Evolutionary conservation across 2,797 vertebrate species (phyloP).

Genomic region (Danio choprae): DNA sequence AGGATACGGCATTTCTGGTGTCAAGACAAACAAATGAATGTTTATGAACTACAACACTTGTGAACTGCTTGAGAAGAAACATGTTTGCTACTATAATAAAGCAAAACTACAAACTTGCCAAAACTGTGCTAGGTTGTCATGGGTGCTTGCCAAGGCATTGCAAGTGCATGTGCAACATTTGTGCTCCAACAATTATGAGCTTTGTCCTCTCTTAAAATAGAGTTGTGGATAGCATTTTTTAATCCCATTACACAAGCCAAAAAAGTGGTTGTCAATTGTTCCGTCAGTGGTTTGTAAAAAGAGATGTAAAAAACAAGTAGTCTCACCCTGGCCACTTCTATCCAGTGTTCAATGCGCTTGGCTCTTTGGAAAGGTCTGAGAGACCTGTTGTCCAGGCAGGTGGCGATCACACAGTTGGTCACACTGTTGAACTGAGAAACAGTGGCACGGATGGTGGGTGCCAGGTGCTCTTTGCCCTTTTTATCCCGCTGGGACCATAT

Average conservation of each 20-base stretch:
- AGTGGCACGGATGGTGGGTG: constrained; percentile 85
- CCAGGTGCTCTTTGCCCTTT: constrained; percentile 89
- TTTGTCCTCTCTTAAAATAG: no score
- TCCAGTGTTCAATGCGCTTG: constrained; percentile 86
- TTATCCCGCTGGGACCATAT: constrained; percentile 91
- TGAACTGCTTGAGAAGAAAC: neutral
- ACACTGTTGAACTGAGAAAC: constrained; percentile 88
- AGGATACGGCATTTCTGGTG: constrained; percentile 84
- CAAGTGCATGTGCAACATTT: neutral
- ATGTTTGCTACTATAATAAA: neutral
- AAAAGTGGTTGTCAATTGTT: no score
- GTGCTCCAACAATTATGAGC: no score
- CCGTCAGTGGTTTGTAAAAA: neutral
- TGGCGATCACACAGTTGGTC: constrained; percentile 88
- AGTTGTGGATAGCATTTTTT: no score
- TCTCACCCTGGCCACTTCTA: constrained; percentile 86
- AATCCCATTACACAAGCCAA: no score
- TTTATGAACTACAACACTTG: neutral
- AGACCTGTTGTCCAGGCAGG: constrained; percentile 81
- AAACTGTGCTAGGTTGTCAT: neutral
- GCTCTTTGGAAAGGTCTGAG: constrained; percentile 83
- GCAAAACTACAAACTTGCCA: neutral
- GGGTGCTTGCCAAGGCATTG: neutral
- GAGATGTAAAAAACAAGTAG: neutral
- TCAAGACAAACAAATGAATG: constrained; percentile 27